Base-by-base conservation (phyloP, 2,797 vertebrate species). In the Rhinatrema bivittatum region DNA sequence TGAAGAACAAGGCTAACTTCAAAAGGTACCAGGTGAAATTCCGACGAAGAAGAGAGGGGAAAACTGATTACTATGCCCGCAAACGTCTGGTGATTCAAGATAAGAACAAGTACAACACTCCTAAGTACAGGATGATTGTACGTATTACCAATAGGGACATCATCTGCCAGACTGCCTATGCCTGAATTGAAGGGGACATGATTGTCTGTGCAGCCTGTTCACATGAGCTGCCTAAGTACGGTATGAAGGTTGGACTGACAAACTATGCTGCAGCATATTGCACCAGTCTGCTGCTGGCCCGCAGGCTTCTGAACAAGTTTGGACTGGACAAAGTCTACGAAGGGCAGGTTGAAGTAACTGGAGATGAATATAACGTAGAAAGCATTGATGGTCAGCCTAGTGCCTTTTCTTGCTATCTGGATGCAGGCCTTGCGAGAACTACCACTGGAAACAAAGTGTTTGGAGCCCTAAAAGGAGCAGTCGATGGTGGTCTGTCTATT, bases 21-120 rank as follows among this genome's bases (percentile, higher is more conserved):
- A 98, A 97, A 89, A 91, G 95, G 62, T 98, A 98, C 69, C 94
- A 98, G 84, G 95, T 98, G 48, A 98, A 97, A 47, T 98, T 98
- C 71, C 89, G 94, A 82, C 93, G 95, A 82, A 86, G 94, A 75
- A 87, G 94, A 91, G 94, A 98, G 91, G 95, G 95, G 40, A 98
- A 98, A 65, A 98, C 95, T 4, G 95, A 98, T 72, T 98, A 86
- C 56, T 98, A 90, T 72, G 95, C 95, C 29, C 89, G 95, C 1
- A 98, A 98, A 27, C 91, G 93, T 51, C 82, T 98, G 70, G 93
- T 98, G 2, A 81, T 98, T 39, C 95, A 98, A 53, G 94, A 98
- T 58, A 98, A 97, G 70, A 98, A 98, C 69, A 98, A 98, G 73
- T 98, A 98, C 82, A 98, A 98, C 72, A 98, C 94, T 32, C 95